phyloP scores from a whole-genome alignment of 2,113 vertebrate genomes.

The Myotis davidii region DNA sequence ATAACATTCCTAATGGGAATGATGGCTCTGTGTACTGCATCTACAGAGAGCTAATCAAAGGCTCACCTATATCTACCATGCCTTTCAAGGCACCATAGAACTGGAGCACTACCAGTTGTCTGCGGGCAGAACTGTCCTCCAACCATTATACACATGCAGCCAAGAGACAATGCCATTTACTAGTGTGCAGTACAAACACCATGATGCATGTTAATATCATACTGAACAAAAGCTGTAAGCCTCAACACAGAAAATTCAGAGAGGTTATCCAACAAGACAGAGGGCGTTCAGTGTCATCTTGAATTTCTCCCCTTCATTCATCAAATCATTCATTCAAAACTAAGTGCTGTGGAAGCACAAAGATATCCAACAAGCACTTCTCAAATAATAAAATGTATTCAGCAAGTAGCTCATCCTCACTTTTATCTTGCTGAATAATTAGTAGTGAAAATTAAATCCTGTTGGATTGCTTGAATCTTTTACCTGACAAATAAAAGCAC shows the following conservation, averaged over 20 bases:
- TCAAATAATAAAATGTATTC: conserved; percentile 48
- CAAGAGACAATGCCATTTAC: conserved; percentile 24
- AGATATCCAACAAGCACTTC: conserved; percentile 32
- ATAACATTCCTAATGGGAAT: neutral
- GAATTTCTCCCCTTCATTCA: neutral
- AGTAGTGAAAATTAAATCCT: conserved; percentile 64
- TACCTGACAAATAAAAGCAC: conserved; percentile 39
- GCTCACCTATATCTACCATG: neutral
- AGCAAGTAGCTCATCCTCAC: neutral
- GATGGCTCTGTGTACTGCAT: neutral
- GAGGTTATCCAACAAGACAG: neutral
- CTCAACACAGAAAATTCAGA: conserved; percentile 24
- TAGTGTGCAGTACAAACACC: neutral
- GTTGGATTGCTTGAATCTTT: conserved; percentile 57
- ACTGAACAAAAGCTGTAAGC: neutral
- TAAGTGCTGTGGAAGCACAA: neutral
- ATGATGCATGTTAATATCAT: neutral
- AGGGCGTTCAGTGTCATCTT: neutral
- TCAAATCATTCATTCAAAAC: conserved; percentile 43
- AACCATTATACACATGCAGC: neutral
- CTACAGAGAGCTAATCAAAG: conserved; percentile 13
- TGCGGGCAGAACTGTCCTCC: neutral
- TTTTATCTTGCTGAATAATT: conserved; percentile 48
- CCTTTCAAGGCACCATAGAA: neutral
- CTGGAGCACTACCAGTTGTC: neutral